phyloP scores from a whole-genome alignment of 2,888 invertebrate genomes.

The Liodrosophila aerea region DNA sequence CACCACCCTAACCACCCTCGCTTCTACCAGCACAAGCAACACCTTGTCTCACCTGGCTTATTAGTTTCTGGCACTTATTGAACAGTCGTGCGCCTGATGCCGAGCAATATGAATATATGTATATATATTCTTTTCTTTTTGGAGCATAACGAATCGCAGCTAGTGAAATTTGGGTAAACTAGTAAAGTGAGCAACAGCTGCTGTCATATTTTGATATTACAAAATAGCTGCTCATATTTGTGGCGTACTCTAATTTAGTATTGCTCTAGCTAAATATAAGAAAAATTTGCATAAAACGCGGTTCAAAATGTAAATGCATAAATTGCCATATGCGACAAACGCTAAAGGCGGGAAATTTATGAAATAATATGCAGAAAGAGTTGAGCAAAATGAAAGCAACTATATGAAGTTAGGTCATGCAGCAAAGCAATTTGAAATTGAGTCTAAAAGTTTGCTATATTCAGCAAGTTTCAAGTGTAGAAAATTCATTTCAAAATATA shows the following conservation, averaged over 20 bases:
- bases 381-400: too few relatives aligned
- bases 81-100: constrained; percentile 32
- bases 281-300: constrained; percentile 61
- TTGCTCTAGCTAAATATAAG: constrained; percentile 5
- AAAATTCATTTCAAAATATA: too few relatives aligned
- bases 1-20: constrained; percentile 6
- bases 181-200: constrained; percentile 31
- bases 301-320: constrained; percentile 15
- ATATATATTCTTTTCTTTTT: neutral
- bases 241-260: constrained; percentile 47
- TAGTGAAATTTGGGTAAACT: neutral
- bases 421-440: too few relatives aligned
- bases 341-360: neutral
- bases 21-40: neutral
- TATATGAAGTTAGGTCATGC: too few relatives aligned
- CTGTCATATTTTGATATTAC: constrained; percentile 45
- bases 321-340: constrained; percentile 30
- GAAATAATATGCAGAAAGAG: neutral
- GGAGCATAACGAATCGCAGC: constrained; percentile 38
- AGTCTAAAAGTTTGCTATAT: too few relatives aligned
- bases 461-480: too few relatives aligned
- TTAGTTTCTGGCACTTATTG: constrained; percentile 55
- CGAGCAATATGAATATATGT: constrained; percentile 34
- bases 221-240: constrained; percentile 35
- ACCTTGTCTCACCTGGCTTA: constrained; percentile 51